Base-by-base conservation (phyloP, 1,140 invertebrate species). In the Andricus grossulariae region DNA sequence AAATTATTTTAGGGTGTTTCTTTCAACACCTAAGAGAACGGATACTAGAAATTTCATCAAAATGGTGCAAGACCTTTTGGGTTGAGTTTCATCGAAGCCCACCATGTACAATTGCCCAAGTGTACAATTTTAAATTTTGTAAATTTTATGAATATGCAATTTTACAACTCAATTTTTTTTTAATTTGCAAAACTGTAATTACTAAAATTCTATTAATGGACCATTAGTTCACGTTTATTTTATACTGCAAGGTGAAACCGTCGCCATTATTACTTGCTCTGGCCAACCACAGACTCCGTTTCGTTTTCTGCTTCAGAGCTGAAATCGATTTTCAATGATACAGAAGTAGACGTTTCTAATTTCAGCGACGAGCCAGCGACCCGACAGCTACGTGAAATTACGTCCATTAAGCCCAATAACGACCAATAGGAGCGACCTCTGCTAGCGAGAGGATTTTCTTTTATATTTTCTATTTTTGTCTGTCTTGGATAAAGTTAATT, bases 281-380 rank as follows among this genome's bases (percentile, higher is more conserved):
- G 25, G 16, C 0, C 25, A 13, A 66, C n/a, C 39, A 45, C 16
- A 39, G 25, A 12, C 7, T 66, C 25, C 39, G 25, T 66, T 66
- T 66, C 15, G 60, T 66, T 39, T 60, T 66, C 21, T 39, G 12
- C 25, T 18, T n/a, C 16, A 15, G n/a, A n/a, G 13, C 39, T 66
- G 72, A 72, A 75, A 80, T 80, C 73, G 78, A 72, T 76, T 76
- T 73, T 72, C 52, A 73, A 25, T 49, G 74, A 80, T 79, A 79
- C 74, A 74, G 50, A 73, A 75, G 74, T 79, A 57, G 71, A 79
- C 70, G 78, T 60, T 79, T 55, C 74, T 79, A 75, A 79, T 79
- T 79, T 75, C 55, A 73, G 57, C 73, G 57, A 66, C 57, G 12
- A 66, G 32, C 57, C 19, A 12, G 57, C 25, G 60, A 66, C 32